These are phyloP conservation scores for Mixornis gularis DNA, from an alignment of 2,113 vertebrate genomes.

Conservation along the genomic window DNA sequence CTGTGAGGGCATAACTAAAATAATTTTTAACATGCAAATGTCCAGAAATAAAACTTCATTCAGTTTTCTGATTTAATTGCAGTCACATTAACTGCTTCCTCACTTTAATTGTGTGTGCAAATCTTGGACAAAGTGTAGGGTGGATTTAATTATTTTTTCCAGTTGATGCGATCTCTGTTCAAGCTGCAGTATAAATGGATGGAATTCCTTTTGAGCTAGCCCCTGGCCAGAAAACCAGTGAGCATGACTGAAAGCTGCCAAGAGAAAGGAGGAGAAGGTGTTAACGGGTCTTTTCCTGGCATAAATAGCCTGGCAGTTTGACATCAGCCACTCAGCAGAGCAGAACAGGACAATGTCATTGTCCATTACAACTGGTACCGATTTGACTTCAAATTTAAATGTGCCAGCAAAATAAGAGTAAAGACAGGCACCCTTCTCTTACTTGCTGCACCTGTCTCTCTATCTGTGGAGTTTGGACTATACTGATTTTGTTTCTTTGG, in stretches of 20 bases:
- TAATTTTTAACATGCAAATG: background rate
- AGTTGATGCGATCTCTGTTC: background rate
- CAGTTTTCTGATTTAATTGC: background rate
- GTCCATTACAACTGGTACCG: background rate
- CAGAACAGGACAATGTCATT: background rate
- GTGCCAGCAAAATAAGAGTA: background rate
- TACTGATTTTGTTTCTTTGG: background rate
- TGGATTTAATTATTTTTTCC: background rate
- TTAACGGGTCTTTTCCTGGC: background rate
- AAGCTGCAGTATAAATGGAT: background rate
- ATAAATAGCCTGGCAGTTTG: background rate
- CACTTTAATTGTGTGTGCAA: background rate
- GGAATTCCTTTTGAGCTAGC: background rate
- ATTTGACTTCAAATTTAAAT: background rate
- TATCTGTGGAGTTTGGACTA: background rate
- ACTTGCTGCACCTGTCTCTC: background rate
- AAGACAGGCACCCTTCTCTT: background rate
- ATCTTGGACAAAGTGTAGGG: background rate
- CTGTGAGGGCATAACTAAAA: background rate
- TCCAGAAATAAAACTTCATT: background rate
- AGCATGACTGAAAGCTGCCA: background rate
- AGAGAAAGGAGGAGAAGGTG: background rate
- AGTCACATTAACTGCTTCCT: background rate
- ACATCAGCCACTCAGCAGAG: background rate
- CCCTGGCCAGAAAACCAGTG: background rate